Base-by-base conservation (phyloP, 1,140 invertebrate genomes). In the Bombus pyrosoma region DNA sequence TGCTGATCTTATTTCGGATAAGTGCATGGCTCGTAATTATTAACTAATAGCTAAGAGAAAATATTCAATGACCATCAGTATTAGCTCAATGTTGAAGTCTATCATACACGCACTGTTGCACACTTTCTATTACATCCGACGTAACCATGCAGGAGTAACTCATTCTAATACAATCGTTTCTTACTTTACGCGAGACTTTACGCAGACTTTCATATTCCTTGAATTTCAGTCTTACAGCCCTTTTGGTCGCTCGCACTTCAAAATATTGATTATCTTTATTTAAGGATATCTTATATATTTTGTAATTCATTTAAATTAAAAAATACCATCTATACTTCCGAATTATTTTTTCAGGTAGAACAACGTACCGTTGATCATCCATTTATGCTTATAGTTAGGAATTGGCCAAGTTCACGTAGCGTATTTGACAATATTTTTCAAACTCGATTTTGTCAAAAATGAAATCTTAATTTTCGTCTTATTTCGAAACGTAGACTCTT, bases 101-200 rank as follows among this genome's bases (percentile, higher is more conserved):
- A 73, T 57, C 47, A 80, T 79, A 15, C 53, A 84, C 47, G 76
- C n/a, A 34, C 77, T 59, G 34, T 64, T 73, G 83, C 68, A 66
- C 71, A 62, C 76, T 81, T 85, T 81, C 76, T 85, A 85, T 85
- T 81, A 43, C 41, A 28, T 41, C 9, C 47, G 39, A 85, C 68
- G 41, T 85, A 85, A 85, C 73, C 57, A 43, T 41, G 15, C 32
- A 79, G 18, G 47, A 69, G 22, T 71, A 79, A 72, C 66, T 15
- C 41, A 85, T 68, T 85, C 53, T 73, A 64, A 53, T 15, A 64
- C 57, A 73, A 74, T 75, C 34, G 41, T 75, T 64, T n/a, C 32
- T n/a, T 34, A 59, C 34, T 74, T 4, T 66, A 25, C 28, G 32
- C 32, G 10, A 34, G 59, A 59, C n/a, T n/a, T n/a, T n/a, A n/a